phyloP scores from a whole-genome alignment of 2,113 vertebrate genomes.

The Passer domesticus region DNA sequence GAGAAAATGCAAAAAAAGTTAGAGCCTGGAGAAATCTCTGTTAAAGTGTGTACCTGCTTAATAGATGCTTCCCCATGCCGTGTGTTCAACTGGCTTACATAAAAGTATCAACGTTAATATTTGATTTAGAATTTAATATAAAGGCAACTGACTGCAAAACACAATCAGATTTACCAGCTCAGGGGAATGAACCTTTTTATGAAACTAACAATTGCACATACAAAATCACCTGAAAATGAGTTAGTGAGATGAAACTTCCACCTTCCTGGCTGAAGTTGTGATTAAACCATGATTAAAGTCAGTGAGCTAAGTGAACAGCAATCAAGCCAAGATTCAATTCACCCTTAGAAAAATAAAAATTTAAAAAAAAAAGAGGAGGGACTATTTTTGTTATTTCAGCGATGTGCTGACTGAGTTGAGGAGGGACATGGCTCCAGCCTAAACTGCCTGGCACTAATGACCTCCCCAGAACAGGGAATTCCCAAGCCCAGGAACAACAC shows the following conservation, averaged over 20 bases:
- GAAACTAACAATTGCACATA: constrained; percentile 1
- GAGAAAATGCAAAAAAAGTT: background rate
- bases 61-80: background rate
- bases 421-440: background rate
- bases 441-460: background rate
- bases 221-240: constrained; percentile 9
- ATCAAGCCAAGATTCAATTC: background rate
- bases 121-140: constrained; percentile 10
- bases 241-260: background rate
- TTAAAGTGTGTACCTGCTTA: background rate
- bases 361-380: background rate
- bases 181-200: constrained; percentile 11
- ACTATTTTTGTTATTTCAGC: background rate
- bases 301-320: background rate
- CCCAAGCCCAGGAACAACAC: background rate
- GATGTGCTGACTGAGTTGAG: background rate
- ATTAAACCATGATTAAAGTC: background rate
- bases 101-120: background rate
- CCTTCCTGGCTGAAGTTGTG: background rate
- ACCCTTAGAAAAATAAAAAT: background rate
- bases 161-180: background rate
- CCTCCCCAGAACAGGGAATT: background rate
- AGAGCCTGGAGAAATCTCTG: background rate
- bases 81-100: background rate
- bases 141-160: background rate